Conservation (phyloP, 1,140 invertebrate genomes). For the Drosophila azteca region DNA sequence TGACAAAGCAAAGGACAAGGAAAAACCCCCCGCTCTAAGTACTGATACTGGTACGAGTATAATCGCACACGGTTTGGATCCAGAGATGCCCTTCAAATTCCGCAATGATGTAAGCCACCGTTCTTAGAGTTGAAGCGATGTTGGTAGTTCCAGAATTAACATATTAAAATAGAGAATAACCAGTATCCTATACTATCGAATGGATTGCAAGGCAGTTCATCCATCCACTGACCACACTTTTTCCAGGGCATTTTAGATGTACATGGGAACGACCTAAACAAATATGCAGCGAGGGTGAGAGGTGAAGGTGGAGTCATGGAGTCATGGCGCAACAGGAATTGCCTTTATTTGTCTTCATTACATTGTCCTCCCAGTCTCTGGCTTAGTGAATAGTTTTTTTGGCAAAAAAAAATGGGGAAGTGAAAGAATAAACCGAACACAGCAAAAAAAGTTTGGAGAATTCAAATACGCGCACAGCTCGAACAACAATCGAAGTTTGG, state of each 20-base stretch:
- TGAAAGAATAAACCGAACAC: background rate
- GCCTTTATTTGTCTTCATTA: slow-evolving; percentile 68
- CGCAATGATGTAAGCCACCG: too few species aligned
- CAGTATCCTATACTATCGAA: background rate
- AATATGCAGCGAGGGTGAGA: slow-evolving; percentile 57
- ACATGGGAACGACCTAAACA: slow-evolving; percentile 53
- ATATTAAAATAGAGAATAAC: too few species aligned
- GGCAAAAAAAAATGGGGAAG: background rate
- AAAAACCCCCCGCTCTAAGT: background rate
- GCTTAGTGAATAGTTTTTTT: background rate
- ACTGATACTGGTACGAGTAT: too few species aligned
- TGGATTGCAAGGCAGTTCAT: background rate
- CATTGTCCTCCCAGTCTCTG: slow-evolving; percentile 22
- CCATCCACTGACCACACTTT: slow-evolving; percentile 18
- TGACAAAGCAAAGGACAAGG: slow-evolving; percentile 16
- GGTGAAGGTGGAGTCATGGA: slow-evolving; percentile 1
- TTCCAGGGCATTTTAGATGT: slow-evolving; percentile 12
- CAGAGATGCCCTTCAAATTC: background rate
- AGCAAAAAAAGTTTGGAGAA: slow-evolving; percentile 12
- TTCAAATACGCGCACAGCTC: slow-evolving; percentile 44
- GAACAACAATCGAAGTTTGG: slow-evolving; percentile 35
- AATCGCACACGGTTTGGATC: too few species aligned
- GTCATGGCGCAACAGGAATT: slow-evolving; percentile 52
- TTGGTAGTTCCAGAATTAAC: too few species aligned
- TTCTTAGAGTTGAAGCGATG: too few species aligned